phyloP scores from a whole-genome alignment of 1,140 invertebrate species.

The Drosophila ironensis region DNA sequence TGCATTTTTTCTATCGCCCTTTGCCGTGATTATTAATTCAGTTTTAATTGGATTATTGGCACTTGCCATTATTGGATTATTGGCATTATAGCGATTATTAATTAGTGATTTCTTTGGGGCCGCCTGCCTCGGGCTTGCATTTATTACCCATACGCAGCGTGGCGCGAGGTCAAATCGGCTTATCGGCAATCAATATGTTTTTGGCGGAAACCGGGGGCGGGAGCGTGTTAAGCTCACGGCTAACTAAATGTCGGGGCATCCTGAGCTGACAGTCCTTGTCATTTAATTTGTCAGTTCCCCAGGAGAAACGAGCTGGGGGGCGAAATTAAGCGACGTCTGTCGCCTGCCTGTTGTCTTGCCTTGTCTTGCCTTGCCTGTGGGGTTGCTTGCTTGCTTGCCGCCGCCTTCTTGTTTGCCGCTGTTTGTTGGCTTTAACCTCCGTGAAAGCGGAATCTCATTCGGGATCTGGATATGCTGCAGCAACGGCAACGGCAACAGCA shows the following conservation, averaged over 20 bases:
- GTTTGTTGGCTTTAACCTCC: not conserved
- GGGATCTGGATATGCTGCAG: not conserved
- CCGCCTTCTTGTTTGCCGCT: not conserved
- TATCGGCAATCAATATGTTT: slow-evolving; percentile 23
- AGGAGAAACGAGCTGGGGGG: not conserved
- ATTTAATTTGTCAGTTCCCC: slow-evolving; percentile 50
- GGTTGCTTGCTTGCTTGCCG: too few relatives aligned
- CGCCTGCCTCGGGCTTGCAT: too few relatives aligned
- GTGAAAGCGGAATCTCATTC: not conserved
- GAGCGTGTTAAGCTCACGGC: slow-evolving; percentile 17
- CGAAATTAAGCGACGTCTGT: slow-evolving; percentile 48
- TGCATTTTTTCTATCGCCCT: too few relatives aligned
- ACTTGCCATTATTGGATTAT: too few relatives aligned
- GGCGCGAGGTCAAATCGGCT: not conserved
- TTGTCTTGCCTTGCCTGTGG: too few relatives aligned
- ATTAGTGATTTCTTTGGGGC: too few relatives aligned
- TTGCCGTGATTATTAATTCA: too few relatives aligned
- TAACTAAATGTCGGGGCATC: slow-evolving; percentile 32
- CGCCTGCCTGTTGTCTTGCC: not conserved
- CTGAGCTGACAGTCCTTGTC: slow-evolving; percentile 44
- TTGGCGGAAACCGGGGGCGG: not conserved
- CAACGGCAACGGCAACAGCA: slow-evolving; percentile 1
- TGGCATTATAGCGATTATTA: too few relatives aligned
- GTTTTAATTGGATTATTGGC: too few relatives aligned
- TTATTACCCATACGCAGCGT: slow-evolving; percentile 48